Evolutionary conservation across 2,113 vertebrate species (phyloP).

Genomic region (Malurus melanocephalus): DNA sequence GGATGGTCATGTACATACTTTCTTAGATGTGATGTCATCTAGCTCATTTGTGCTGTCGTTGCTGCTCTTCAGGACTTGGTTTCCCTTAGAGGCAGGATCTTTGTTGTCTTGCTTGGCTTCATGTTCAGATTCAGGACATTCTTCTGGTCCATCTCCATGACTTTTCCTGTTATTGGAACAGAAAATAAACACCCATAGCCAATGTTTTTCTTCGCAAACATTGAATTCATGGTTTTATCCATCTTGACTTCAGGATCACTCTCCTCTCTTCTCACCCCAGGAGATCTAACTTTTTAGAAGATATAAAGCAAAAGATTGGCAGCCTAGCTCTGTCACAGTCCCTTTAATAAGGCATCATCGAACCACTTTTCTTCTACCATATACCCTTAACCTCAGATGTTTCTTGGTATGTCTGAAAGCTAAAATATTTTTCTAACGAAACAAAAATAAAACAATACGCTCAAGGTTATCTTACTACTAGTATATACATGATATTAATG

Average conservation of each 20-base stretch:
- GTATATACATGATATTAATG: background rate
- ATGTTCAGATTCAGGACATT: background rate
- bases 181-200: background rate
- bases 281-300: background rate
- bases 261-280: background rate
- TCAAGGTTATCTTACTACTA: background rate
- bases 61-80: background rate
- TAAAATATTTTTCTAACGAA: background rate
- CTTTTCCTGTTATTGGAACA: background rate
- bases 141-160: background rate
- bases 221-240: background rate
- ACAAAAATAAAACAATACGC: background rate
- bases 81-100: background rate
- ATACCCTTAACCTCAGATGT: background rate
- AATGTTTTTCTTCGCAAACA: background rate
- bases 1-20: constrained; percentile 65
- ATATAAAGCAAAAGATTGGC: background rate
- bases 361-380: background rate
- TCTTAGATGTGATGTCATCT: constrained; percentile 75
- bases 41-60: background rate
- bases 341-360: background rate
- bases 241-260: background rate
- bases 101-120: background rate
- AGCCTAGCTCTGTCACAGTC: background rate
- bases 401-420: background rate